Percentiles rank a stretch among this genome's conserved stretches.
phyloP scores from a whole-genome alignment of 2,797 vertebrate genomes.

The Microtus obscurus region DNA sequence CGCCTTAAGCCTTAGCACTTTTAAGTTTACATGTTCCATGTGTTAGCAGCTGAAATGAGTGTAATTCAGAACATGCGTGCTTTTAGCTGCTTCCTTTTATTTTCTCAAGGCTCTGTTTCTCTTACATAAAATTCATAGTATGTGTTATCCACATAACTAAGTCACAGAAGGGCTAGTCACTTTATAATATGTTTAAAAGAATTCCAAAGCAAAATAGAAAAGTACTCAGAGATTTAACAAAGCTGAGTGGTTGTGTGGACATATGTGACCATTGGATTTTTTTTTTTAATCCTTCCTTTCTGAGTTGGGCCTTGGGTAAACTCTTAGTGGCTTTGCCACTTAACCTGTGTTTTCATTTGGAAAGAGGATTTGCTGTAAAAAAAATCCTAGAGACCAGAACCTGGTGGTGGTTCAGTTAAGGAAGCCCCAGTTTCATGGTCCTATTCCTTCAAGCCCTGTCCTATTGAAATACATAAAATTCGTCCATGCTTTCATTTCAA shows the following conservation, averaged over 20 bases:
- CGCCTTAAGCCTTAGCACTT: neutral
- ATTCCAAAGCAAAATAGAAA: slow-evolving; percentile 37
- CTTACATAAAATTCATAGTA: slow-evolving; percentile 26
- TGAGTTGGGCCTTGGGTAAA: slow-evolving; percentile 40
- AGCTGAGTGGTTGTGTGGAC: slow-evolving; percentile 51
- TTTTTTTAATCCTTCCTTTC: slow-evolving; percentile 61
- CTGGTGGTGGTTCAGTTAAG: neutral
- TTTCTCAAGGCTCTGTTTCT: slow-evolving; percentile 55
- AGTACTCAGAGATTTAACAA: slow-evolving; percentile 56
- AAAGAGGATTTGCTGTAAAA: slow-evolving; percentile 49
- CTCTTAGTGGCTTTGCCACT: slow-evolving; percentile 29
- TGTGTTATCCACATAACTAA: slow-evolving; percentile 35
- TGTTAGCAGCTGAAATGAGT: slow-evolving; percentile 56
- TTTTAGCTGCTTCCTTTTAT: slow-evolving; percentile 53
- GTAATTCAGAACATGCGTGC: slow-evolving; percentile 52
- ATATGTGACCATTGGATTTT: slow-evolving; percentile 55
- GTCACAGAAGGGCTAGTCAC: neutral
- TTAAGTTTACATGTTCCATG: slow-evolving; percentile 72
- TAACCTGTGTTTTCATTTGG: slow-evolving; percentile 63
- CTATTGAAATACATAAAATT: slow-evolving; percentile 19
- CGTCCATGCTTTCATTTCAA: slow-evolving; percentile 58
- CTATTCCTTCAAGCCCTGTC: neutral
- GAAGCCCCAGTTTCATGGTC: slow-evolving; percentile 48
- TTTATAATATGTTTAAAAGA: neutral
- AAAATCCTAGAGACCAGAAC: slow-evolving; percentile 44